Evolutionary conservation across 2,888 invertebrate species (phyloP), one percentile per base, ranked within the genome.

Genomic region (Strigamia crassipes): DNA sequence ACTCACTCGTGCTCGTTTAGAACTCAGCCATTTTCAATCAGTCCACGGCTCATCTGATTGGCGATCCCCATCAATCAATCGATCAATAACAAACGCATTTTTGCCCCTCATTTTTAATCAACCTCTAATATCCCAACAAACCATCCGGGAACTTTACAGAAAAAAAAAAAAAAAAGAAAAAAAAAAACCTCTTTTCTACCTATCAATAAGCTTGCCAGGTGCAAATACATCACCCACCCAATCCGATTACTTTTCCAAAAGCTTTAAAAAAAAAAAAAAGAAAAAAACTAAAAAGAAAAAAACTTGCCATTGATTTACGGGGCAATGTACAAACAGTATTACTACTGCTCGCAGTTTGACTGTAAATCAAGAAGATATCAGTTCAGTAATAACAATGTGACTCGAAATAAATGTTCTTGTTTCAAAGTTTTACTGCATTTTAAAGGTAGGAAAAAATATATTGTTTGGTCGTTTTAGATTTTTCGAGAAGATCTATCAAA

Each of bases 11-110:
- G 61, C 61, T 61, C 61, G 61, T 61, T 61, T 61, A n/a, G 61
- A 23, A 61, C 61, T 15, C 61, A 61, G 61, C 61, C 61, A 61
- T 61, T 61, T 61, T 61, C 61, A 61, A 61, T 61, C 61, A 61
- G 61, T 61, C 61, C 61, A 61, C 61, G 61, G 23, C 23, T 23
- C 61, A 61, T 21, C 61, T 61, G 21, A 61, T 61, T 61, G 61
- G 61, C 61, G 61, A 61, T 23, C 12, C 21, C 61, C 61, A 61
- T 61, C 61, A 61, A 61, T 61, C 61, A 61, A 61, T 61, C 61
- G 23, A 61, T 61, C 61, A 61, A 61, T 61, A 18, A 61, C 4
- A n/a, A 18, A 18, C 61, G 21, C 61, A 61, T 61, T 61, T 61
- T 23, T 61, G 1, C 23, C 61, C 0, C 61, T 23, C 23, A 18